These are phyloP conservation scores for Leptothorax acervorum DNA, from an alignment of 2,888 invertebrate species.

Conservation along the genomic window DNA sequence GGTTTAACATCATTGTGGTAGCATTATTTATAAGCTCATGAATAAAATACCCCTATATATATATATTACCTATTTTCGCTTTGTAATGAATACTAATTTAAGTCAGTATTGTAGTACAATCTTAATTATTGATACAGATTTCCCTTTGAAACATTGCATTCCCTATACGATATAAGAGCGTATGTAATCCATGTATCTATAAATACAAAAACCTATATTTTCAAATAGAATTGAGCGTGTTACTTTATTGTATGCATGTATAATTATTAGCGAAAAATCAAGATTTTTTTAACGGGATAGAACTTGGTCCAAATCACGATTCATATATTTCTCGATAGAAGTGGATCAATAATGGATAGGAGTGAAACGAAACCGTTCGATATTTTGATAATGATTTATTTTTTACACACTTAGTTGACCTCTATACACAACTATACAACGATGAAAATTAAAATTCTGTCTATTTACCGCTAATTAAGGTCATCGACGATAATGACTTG, in stretches of 20 bases:
- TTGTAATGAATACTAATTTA: slow-evolving; percentile 10
- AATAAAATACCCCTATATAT: not conserved
- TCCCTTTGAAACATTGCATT: slow-evolving; percentile 20
- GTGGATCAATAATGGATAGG: not conserved
- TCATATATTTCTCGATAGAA: not conserved
- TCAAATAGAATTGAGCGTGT: slow-evolving; percentile 77
- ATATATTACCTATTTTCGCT: not conserved
- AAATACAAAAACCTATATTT: slow-evolving; percentile 76
- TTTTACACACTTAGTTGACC: slow-evolving; percentile 84
- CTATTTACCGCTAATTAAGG: slow-evolving; percentile 76
- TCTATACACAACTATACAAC: slow-evolving; percentile 85
- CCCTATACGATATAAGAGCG: slow-evolving; percentile 12
- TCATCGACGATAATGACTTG: slow-evolving; percentile 73
- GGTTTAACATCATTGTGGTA: slow-evolving; percentile 8
- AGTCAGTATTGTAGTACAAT: slow-evolving; percentile 16
- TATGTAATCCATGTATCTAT: slow-evolving; percentile 49
- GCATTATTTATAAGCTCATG: slow-evolving; percentile 9
- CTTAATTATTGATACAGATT: slow-evolving; percentile 24
- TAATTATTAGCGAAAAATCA: not conserved
- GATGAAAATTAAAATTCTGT: slow-evolving; percentile 82
- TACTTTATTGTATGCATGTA: slow-evolving; percentile 41
- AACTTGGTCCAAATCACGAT: not conserved
- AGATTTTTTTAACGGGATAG: not conserved
- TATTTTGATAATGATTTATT: slow-evolving; percentile 83
- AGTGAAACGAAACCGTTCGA: slow-evolving; percentile 31